phyloP scores from a whole-genome alignment of 1,140 invertebrate species.

The Pinna nobilis region DNA sequence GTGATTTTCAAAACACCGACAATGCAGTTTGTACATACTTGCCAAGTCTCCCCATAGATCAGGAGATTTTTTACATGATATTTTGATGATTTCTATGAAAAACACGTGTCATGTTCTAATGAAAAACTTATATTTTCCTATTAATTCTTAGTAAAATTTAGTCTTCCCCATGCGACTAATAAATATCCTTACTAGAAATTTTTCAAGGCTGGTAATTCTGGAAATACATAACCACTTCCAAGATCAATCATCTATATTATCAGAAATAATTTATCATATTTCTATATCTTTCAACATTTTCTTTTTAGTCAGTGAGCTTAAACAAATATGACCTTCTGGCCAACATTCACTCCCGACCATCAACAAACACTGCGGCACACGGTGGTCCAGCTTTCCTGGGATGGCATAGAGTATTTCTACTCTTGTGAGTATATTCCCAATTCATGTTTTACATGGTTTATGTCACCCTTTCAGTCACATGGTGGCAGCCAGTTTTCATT shows the following conservation, averaged over 20 bases:
- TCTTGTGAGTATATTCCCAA: conserved; percentile 48
- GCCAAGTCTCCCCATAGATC: no score
- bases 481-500: no score
- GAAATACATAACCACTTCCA: background rate
- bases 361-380: conserved; percentile 48
- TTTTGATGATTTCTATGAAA: no score
- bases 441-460: background rate
- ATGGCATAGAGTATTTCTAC: conserved; percentile 57
- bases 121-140: no score
- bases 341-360: conserved; percentile 45
- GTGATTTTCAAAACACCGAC: no score
- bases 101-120: no score
- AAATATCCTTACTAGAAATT: no score
- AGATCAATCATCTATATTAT: background rate
- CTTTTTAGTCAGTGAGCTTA: conserved; percentile 53
- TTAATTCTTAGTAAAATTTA: no score
- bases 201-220: background rate
- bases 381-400: conserved; percentile 55
- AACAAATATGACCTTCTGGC: conserved; percentile 61
- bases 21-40: no score
- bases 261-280: background rate
- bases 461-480: no score
- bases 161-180: no score
- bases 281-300: conserved; percentile 6
- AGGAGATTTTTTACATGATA: no score